Evolutionary conservation across 2,888 invertebrate genomes (phyloP).

Genomic region (Patella ulyssiponensis): DNA sequence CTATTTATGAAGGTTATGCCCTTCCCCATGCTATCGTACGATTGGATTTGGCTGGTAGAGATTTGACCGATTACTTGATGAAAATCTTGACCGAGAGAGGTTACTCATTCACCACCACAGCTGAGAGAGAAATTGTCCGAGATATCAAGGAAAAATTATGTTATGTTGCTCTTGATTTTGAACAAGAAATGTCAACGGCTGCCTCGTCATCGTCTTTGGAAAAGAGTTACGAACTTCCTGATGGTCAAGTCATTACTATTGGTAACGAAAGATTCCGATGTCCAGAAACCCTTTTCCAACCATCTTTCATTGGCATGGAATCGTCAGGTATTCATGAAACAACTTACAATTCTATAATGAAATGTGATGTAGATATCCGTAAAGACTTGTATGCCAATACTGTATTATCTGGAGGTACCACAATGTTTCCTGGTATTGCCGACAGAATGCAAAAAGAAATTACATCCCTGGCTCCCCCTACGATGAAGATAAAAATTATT

Average conservation of each 20-base stretch:
- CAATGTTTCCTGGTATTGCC: constrained; percentile 65
- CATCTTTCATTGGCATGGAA: constrained; percentile 69
- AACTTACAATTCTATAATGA: constrained; percentile 57
- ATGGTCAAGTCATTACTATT: constrained; percentile 69
- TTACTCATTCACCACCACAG: constrained; percentile 75
- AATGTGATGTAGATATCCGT: constrained; percentile 57
- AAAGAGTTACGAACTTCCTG: constrained; percentile 81
- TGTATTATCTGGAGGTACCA: constrained; percentile 63
- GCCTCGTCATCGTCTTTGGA: constrained; percentile 91
- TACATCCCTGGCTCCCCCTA: constrained; percentile 50
- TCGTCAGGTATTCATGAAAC: constrained; percentile 61
- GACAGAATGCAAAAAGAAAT: constrained; percentile 60
- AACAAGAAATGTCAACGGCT: constrained; percentile 95
- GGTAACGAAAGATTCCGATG: constrained; percentile 66
- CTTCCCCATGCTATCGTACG: constrained; percentile 59
- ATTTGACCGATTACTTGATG: constrained; percentile 60
- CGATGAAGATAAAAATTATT: constrained; percentile 59
- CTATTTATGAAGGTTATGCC: constrained; percentile 79
- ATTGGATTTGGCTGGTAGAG: constrained; percentile 58
- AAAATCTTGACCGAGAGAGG: constrained; percentile 75
- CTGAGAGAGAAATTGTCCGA: constrained; percentile 93
- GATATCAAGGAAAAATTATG: constrained; percentile 96
- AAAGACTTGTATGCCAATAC: constrained; percentile 60
- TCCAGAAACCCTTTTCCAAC: constrained; percentile 61
- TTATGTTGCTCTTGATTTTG: constrained; percentile 89